A percentile compares a stretch with the other conserved stretches of the same genome.
Evolutionary conservation across 2,797 vertebrate species (phyloP).

Genomic region (Pangasius mekongensis): DNA sequence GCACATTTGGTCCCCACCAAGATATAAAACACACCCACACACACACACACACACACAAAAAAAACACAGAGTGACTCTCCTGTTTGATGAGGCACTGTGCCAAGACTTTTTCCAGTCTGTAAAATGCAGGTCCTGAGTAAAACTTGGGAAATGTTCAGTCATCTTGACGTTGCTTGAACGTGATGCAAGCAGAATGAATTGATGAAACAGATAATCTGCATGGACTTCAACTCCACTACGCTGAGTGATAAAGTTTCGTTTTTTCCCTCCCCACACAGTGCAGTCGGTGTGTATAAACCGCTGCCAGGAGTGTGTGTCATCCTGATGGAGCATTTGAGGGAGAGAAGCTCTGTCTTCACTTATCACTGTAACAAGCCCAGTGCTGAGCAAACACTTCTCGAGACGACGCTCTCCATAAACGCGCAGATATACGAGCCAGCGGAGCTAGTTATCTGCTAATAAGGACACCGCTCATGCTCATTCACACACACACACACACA

Average conservation of each 20-base stretch:
- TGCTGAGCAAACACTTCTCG: conserved; percentile 66
- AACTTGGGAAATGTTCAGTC: background rate
- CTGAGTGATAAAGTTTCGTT: conserved; percentile 1
- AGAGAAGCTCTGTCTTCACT: conserved; percentile 69
- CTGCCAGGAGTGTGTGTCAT: conserved; percentile 65
- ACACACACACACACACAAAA: background rate
- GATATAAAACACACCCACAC: background rate
- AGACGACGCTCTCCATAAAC: conserved; percentile 63
- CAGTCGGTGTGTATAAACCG: conserved; percentile 55
- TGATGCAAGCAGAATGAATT: background rate
- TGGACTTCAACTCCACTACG: background rate
- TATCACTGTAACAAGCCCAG: conserved; percentile 66
- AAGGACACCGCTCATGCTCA: conserved; percentile 60
- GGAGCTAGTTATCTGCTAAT: conserved; percentile 66
- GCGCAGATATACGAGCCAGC: conserved; percentile 53
- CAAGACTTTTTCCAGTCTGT: background rate
- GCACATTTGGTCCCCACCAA: background rate
- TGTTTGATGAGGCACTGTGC: background rate
- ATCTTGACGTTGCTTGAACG: background rate
- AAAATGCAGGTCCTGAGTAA: conserved; percentile 11
- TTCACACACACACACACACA: conserved; percentile 22
- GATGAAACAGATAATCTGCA: conserved; percentile 4
- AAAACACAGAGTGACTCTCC: background rate
- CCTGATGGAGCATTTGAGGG: conserved; percentile 60
- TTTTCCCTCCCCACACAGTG: conserved; percentile 2